Base-by-base conservation (phyloP, 2,888 invertebrate species). In the Coelinius sp. region DNA sequence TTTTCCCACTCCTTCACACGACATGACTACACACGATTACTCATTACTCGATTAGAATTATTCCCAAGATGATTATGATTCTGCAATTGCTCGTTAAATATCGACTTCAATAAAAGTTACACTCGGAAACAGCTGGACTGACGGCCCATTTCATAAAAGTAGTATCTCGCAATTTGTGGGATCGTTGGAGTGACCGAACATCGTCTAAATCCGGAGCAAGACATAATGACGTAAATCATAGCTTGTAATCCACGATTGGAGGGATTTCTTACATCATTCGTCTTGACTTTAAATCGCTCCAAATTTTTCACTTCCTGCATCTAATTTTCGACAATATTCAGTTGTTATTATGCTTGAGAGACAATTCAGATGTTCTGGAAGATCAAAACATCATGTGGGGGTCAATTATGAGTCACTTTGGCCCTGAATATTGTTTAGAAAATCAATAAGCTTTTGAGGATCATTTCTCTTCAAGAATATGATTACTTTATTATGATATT, bases 241-340 rank as follows among this genome's bases (percentile, higher is more conserved):
- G 31, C 59, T 59, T 59, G 31, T 31, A 59, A 59, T 59, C 20
- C 65, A 70, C 53, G 41, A 63, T 31, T 59, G 3, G 59, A 25
- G 59, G 59, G 59, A 59, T 35, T 59, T 20, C 59, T 59, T 35
- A 59, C 59, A 59, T 59, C 31, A 59, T 31, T n/a, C 35, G 8
- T 17, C 44, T 22, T 53, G 35, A 64, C 70, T 66, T 71, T 67
- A 70, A 76, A 79, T 77, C 74, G 75, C 71, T 75, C 75, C 70
- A 73, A 79, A 80, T 77, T 79, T 76, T 77, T 75, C 68, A 73
- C 75, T 79, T 79, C 80, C 80, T 73, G 25, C 63, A 67, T 73
- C 75, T 74, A 62, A 73, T 25, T 53, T 24, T 31, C 31, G 31
- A 8, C 7, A 12, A 35, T 1, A 14, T 25, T 59, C 31, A 35